Evolutionary conservation across 2,888 invertebrate genomes (phyloP), one percentile per base, ranked within the genome.

Genomic region (Idaea dimidiata): DNA sequence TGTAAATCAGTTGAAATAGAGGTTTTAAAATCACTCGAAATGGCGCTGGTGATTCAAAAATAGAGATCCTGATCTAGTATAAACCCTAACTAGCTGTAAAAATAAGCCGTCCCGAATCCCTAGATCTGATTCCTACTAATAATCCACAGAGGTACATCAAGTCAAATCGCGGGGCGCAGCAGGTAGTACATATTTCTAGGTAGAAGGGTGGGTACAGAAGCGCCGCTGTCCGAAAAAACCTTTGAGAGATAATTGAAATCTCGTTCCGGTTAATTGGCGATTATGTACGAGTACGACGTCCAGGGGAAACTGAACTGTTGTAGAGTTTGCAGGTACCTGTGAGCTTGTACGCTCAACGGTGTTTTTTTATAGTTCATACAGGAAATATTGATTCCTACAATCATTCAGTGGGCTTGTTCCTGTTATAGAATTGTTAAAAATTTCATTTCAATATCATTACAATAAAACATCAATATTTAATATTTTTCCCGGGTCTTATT

Each of bases 251-350:
- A 43, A 43, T 43, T 43, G 43, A 43, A 43, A 14, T 8, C 43
- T 57, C 14, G 17, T 61, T 69, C 54, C 16, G 31, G 17, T 16
- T 60, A 56, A 56, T 60, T 17, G 60, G 43, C 43, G 43, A 43
- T 43, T 43, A 43, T n/a, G n/a, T n/a, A n/a, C n/a, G n/a, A n/a
- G n/a, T n/a, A n/a, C n/a, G n/a, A n/a, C 14, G 43, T 43, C 14
- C 43, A 8, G 43, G 43, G 14, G 6, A 43, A 43, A 43, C 43
- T 43, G 24, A 3, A 24, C 43, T 14, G 43, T 43, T 43, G 43
- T 43, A 8, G 10, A 14, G 0, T 10, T 32, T 32, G 32, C 10
- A 32, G 1, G 32, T 32, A 32, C 7, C 10, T 32, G 32, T 32
- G 3, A 10, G 43, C 43, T 43, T 43, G 3, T 14, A 43, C 8